Percentiles rank a stretch among this genome's conserved stretches.
These are phyloP conservation scores for Cepaea nemoralis DNA, from an alignment of 1,140 invertebrate species.

Conservation along the genomic window DNA sequence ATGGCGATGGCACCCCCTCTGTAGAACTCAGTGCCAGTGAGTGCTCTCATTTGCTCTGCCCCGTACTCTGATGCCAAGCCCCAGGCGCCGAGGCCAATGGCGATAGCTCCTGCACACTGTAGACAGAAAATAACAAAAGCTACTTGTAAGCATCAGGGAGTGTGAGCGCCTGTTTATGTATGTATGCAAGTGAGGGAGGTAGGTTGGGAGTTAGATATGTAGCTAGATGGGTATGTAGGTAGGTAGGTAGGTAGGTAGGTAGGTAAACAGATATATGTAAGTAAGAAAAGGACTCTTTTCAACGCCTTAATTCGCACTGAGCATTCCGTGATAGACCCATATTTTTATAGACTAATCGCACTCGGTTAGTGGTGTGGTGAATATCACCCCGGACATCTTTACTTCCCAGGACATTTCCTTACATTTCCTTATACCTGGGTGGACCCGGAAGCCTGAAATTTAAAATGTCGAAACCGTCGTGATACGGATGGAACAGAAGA, in stretches of 20 bases:
- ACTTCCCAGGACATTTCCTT: too few relatives aligned
- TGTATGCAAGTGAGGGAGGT: not conserved
- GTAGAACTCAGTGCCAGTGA: slow-evolving; percentile 8
- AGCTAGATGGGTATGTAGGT: not conserved
- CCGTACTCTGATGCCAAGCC: slow-evolving; percentile 22
- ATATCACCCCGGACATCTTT: too few relatives aligned
- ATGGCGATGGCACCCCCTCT: not conserved
- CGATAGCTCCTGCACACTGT: slow-evolving; percentile 23
- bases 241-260: too few relatives aligned
- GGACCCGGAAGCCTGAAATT: too few relatives aligned
- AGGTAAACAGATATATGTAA: too few relatives aligned
- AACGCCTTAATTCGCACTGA: too few relatives aligned
- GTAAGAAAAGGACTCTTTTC: not conserved
- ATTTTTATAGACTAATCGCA: too few relatives aligned
- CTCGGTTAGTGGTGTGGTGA: too few relatives aligned
- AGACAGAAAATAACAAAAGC: not conserved
- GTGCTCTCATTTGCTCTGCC: not conserved
- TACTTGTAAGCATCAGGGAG: not conserved
- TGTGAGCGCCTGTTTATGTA: not conserved
- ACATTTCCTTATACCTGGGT: too few relatives aligned
- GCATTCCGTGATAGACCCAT: too few relatives aligned
- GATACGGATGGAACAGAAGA: too few relatives aligned
- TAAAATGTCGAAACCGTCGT: too few relatives aligned
- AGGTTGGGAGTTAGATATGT: not conserved
- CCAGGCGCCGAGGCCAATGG: slow-evolving; percentile 22